Evolutionary conservation across 2,113 vertebrate genomes (phyloP).

Genomic region (Corythornis vintsioides): DNA sequence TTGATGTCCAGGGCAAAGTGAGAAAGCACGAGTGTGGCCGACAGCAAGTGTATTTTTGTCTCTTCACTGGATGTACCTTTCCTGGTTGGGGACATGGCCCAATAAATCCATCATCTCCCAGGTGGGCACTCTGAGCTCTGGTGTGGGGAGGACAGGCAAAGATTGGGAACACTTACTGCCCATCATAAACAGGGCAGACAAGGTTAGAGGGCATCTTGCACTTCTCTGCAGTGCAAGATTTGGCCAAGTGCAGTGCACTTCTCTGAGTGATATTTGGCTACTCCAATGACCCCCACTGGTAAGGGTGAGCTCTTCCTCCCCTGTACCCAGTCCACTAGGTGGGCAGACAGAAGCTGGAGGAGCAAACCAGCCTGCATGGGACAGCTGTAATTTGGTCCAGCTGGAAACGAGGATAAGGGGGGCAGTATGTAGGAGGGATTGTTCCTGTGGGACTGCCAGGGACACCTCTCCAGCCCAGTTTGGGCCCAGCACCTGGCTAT

Average conservation of each 20-base stretch:
- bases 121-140: not conserved
- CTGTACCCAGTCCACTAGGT: not conserved
- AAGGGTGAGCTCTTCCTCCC: not conserved
- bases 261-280: not conserved
- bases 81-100: not conserved
- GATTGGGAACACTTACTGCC: fast-evolving
- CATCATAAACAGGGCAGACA: not conserved
- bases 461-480: not conserved
- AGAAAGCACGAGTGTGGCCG: fast-evolving
- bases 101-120: constrained; percentile 63
- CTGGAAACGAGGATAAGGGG: not conserved
- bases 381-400: not conserved
- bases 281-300: not conserved
- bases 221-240: not conserved
- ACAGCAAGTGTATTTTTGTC: constrained; percentile 32
- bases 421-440: not conserved
- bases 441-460: not conserved
- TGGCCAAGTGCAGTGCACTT: not conserved
- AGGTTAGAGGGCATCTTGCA: not conserved
- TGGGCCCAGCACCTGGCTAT: no score
- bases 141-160: not conserved
- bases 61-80: constrained; percentile 68
- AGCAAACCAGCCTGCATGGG: not conserved
- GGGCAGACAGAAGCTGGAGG: not conserved
- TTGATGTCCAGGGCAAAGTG: not conserved